A percentile compares a stretch with the other conserved stretches of the same genome.
phyloP scores from a whole-genome alignment of 2,888 invertebrate genomes.

The Dexiosoma caninum region DNA sequence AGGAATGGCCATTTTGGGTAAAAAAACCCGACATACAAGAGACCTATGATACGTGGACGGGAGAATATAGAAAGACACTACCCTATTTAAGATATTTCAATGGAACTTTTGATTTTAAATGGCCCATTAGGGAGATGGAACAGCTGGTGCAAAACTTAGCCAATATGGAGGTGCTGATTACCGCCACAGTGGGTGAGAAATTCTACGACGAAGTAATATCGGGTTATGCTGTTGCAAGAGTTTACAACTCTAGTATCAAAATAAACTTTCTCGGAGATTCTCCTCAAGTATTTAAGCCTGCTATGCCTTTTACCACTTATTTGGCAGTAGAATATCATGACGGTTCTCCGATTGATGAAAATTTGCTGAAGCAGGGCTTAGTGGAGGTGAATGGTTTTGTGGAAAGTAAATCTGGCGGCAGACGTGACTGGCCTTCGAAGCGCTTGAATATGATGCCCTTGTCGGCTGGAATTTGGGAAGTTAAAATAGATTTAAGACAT shows the following conservation, averaged over 20 bases:
- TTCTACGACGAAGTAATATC: slow-evolving; percentile 89
- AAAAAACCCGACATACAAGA: slow-evolving; percentile 81
- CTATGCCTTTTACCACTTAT: slow-evolving; percentile 93
- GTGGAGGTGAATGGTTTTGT: slow-evolving; percentile 84
- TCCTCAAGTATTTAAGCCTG: slow-evolving; percentile 96
- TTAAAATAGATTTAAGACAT: slow-evolving; percentile 86
- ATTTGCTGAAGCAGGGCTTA: slow-evolving; percentile 82
- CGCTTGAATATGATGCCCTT: slow-evolving; percentile 82
- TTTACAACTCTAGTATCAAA: slow-evolving; percentile 91
- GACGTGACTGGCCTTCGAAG: slow-evolving; percentile 82
- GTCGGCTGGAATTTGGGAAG: slow-evolving; percentile 88
- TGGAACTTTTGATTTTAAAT: slow-evolving; percentile 91
- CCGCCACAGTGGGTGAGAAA: slow-evolving; percentile 91
- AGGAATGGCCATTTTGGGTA: slow-evolving; percentile 90
- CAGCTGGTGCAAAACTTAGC: slow-evolving; percentile 80
- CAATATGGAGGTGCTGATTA: slow-evolving; percentile 88
- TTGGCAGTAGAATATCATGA: slow-evolving; percentile 94
- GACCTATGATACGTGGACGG: slow-evolving; percentile 73
- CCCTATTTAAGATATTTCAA: slow-evolving; percentile 90
- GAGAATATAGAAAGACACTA: slow-evolving; percentile 79
- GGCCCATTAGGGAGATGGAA: slow-evolving; percentile 86
- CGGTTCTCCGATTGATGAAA: slow-evolving; percentile 86
- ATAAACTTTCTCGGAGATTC: slow-evolving; percentile 92
- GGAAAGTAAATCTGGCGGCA: slow-evolving; percentile 82
- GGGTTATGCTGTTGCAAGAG: slow-evolving; percentile 91